Evolutionary conservation across 2,113 vertebrate genomes (phyloP), one percentile per base, ranked within the genome.

Genomic region (Circaetus cinerascens): DNA sequence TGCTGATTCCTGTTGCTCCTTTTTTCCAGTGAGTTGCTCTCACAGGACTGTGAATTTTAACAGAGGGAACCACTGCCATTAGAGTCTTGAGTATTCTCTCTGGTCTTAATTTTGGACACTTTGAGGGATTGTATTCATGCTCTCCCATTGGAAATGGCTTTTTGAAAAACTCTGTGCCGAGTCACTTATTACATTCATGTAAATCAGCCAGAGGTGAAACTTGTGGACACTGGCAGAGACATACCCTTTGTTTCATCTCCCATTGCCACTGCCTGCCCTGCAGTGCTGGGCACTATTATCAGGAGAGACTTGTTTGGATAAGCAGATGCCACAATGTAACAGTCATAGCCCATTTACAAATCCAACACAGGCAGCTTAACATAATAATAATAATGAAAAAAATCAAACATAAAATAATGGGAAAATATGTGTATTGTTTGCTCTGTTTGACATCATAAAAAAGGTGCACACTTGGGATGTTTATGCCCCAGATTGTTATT

Each of bases 401-500:
- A 96, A 93, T 55, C 57, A 96, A 95, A 95, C 88, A 90, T 92
- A 95, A 98, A 97, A 91, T 97, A 97, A 96, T 96, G 88, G 88
- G 67, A 93, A 91, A 88, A 94, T 90, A 94, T 74, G 72, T 94
- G 91, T 77, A 89, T 92, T 97, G 96, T 97, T 97, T 97, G 95
- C 79, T 97, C 86, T 92, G 68, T 92, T 96, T 95, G 85, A 97
- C 95, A 96, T 88, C 86, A 90, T 81, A 95, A 94, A 97, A 95
- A 96, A 89, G 89, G 62, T 79, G 86, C 81, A 94, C 97, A 95
- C 87, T 63, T 89, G 91, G 90, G 93, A 96, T 73, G 57, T 73
- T 92, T 79, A 83, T 90, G 75, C 66, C 88, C 71, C 50, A 89
- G 96, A 91, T 97, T 94, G 75, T 92, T 98, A 94, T 96, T 97